Percentiles rank a stretch among this genome's conserved stretches.
These are phyloP conservation scores for Megamerina dolium DNA, from an alignment of 2,888 invertebrate species.

Conservation along the genomic window DNA sequence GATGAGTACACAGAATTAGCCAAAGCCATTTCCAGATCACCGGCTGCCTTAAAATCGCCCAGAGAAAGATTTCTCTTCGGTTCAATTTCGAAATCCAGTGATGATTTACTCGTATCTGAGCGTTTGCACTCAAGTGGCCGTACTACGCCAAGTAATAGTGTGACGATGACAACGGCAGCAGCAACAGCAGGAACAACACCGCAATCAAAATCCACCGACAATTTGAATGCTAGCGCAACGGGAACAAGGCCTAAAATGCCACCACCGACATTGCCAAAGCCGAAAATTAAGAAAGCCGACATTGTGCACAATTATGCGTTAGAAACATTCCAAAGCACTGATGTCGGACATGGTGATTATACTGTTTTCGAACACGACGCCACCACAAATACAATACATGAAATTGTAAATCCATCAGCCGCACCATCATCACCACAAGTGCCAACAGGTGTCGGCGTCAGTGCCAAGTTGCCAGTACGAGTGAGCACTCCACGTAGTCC, in stretches of 20 bases:
- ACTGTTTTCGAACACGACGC: constrained; percentile 46
- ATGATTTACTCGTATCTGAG: constrained; percentile 34
- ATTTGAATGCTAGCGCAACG: constrained; percentile 21
- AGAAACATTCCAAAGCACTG: constrained; percentile 42
- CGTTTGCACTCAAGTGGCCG: constrained; percentile 27
- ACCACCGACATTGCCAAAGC: constrained; percentile 40
- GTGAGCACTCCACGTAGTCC: constrained; percentile 25
- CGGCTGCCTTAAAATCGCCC: constrained; percentile 25
- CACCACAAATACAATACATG: constrained; percentile 45
- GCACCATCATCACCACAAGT: constrained; percentile 17
- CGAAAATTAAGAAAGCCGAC: constrained; percentile 44
- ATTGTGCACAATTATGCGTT: constrained; percentile 43
- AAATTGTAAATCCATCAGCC: constrained; percentile 23
- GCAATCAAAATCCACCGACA: constrained; percentile 37
- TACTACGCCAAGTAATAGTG: constrained; percentile 29
- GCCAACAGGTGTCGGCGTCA: constrained; percentile 6
- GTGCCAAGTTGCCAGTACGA: constrained; percentile 31
- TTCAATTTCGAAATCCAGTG: constrained; percentile 38
- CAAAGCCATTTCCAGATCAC: constrained; percentile 38
- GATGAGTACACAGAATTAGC: constrained; percentile 46
- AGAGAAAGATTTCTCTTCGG: constrained; percentile 39
- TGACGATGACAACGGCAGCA: constrained; percentile 3
- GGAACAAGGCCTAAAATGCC: constrained; percentile 32
- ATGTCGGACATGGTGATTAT: constrained; percentile 47
- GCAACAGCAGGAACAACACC: too few species aligned